Evolutionary conservation across 1,140 invertebrate genomes (phyloP).

Genomic region (Tachypleus tridentatus): DNA sequence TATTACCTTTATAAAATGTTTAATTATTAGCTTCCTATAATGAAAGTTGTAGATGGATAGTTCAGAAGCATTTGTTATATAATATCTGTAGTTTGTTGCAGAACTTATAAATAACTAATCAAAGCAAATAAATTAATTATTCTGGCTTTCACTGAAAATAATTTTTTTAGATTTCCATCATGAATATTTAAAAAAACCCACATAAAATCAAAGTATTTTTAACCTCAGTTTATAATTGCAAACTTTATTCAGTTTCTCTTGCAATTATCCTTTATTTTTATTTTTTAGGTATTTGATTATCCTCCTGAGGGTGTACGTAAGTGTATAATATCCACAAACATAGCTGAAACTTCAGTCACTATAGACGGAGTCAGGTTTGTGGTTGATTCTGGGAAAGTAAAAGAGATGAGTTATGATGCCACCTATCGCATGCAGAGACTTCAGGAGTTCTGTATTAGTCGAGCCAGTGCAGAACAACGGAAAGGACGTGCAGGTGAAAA

Average conservation of each 20-base stretch:
- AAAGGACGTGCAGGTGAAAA: constrained; percentile 75
- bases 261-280: too few species aligned
- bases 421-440: constrained; percentile 70
- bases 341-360: constrained; percentile 97
- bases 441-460: constrained; percentile 93
- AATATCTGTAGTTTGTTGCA: too few species aligned
- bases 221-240: too few species aligned
- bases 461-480: constrained; percentile 92
- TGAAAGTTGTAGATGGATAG: too few species aligned
- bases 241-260: neutral
- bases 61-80: too few species aligned
- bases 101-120: too few species aligned
- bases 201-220: neutral
- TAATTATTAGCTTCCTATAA: too few species aligned
- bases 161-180: constrained; percentile 6
- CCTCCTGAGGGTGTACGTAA: constrained; percentile 90
- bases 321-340: constrained; percentile 98
- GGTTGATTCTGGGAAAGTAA: constrained; percentile 91
- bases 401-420: constrained; percentile 92
- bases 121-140: too few species aligned
- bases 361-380: constrained; percentile 98
- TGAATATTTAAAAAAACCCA: neutral
- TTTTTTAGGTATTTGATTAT: constrained; percentile 78
- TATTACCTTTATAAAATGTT: too few species aligned
- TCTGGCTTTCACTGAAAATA: too few species aligned